Evolutionary conservation across 2,888 invertebrate genomes (phyloP).

Genomic region (Apocheima hispidaria): DNA sequence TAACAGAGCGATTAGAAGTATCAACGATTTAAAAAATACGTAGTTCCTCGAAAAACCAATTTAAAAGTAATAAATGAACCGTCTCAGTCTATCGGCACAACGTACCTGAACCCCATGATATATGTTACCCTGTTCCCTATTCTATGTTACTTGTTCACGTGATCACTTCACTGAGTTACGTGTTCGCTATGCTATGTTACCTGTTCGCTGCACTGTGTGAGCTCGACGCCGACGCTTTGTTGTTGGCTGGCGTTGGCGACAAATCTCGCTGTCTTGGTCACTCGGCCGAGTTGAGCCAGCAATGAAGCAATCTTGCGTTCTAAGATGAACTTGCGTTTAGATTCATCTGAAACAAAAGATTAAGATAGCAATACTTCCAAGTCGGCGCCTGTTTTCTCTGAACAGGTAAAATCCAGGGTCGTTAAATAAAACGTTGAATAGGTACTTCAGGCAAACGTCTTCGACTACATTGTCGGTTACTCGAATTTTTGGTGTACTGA

Average conservation of each 20-base stretch:
- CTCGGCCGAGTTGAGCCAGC: slow-evolving; percentile 93
- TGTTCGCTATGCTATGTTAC: slow-evolving; percentile 40
- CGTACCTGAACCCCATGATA: too few species aligned
- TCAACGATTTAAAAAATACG: too few species aligned
- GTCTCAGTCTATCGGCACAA: too few species aligned
- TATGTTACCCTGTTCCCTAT: not conserved
- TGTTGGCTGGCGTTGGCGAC: slow-evolving; percentile 85
- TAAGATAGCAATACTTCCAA: not conserved
- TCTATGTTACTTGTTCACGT: not conserved
- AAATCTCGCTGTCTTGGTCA: slow-evolving; percentile 95
- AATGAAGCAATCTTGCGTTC: slow-evolving; percentile 95
- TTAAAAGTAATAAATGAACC: too few species aligned
- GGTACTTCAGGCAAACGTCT: too few species aligned
- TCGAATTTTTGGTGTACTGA: too few species aligned
- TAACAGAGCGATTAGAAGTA: too few species aligned
- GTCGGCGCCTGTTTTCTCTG: too few species aligned
- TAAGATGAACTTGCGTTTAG: slow-evolving; percentile 94
- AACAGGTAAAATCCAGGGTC: too few species aligned
- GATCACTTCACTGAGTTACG: not conserved
- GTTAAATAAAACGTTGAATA: too few species aligned
- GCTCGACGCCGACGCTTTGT: slow-evolving; percentile 42
- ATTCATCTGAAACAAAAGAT: slow-evolving; percentile 85
- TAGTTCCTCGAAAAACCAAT: too few species aligned
- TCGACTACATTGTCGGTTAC: too few species aligned
- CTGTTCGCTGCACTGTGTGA: slow-evolving; percentile 62